Percentiles rank a stretch among this genome's conserved stretches.
Conservation (phyloP, 2,113 vertebrate genomes). For the Passer domesticus region DNA sequence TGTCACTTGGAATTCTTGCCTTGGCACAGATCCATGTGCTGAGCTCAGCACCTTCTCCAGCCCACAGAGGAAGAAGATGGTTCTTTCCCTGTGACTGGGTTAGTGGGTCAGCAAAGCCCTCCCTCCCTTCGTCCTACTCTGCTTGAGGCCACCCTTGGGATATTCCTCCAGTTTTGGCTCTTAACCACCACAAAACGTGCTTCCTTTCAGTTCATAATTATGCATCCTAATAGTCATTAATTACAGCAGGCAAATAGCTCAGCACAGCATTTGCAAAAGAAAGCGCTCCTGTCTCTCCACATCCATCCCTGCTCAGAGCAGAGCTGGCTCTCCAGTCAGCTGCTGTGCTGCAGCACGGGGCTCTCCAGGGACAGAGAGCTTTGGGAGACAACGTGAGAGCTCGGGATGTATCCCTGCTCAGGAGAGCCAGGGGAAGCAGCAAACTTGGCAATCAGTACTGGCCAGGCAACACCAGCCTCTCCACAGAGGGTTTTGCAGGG, state of each 20-base stretch:
- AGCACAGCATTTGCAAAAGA: constrained; percentile 18
- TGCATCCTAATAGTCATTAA: constrained; percentile 57
- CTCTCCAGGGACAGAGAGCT: not conserved
- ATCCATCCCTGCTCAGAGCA: not conserved
- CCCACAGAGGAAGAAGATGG: not conserved
- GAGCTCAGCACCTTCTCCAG: not conserved
- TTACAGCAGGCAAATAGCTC: constrained; percentile 61
- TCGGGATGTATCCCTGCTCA: not conserved
- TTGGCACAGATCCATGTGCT: not conserved
- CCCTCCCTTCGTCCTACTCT: not conserved
- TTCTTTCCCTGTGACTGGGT: not conserved
- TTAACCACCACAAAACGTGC: not conserved
- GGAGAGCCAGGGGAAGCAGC: not conserved
- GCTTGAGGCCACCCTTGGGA: not conserved
- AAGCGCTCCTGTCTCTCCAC: not conserved
- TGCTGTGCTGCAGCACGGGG: not conserved
- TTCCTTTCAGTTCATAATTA: constrained; percentile 69
- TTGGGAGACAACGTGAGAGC: not conserved
- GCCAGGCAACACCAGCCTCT: not conserved
- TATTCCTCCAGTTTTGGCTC: not conserved
- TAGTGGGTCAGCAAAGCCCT: not conserved
- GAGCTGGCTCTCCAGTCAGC: constrained; percentile 12
- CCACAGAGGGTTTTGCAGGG: fast-evolving
- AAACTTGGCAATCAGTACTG: not conserved
- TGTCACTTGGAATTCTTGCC: not conserved